Evolutionary conservation across 2,888 invertebrate genomes (phyloP), one percentile per base, ranked within the genome.

Genomic region (Sarcophaga carnaria): DNA sequence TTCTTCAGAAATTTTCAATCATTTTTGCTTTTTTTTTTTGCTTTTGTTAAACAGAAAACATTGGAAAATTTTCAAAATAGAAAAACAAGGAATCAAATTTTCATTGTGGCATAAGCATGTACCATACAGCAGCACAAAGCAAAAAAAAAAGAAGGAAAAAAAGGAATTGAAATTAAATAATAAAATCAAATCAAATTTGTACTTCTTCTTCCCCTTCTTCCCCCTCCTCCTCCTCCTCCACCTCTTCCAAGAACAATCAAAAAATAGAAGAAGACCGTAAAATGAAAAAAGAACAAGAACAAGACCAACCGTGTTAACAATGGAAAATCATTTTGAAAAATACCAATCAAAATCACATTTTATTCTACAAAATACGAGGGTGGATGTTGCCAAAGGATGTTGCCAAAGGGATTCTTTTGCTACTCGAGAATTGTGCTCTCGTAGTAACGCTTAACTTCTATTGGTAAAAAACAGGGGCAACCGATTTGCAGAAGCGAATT

Each of bases 281-380:
- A 63, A 20, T 25, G 47, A 64, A 27, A n/a, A 1, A 75, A 75
- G 54, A 69, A 20, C 59, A 59, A 80, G 45, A 59, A 80, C 45
- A 54, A 70, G 20, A 62, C 22, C 37, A 59, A 60, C 60, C 37
- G 22, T 14, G 54, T 47, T 22, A 76, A 62, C 63, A 22, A 81
- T 49, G 45, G 25, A 78, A 83, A 74, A 67, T 49, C 17, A 75
- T 54, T 75, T 82, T 47, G 11, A 27, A 78, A 87, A 75, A 83
- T 80, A 77, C 64, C 83, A 83, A 83, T 78, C 74, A 83, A 86
- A 87, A 87, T 84, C 87, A 80, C 47, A 80, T 79, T 49, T 69
- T 79, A 71, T 76, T 81, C 17, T 20, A 63, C 37, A 6, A 17
- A 71, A 12, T 67, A 27, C 84, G 84, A 76, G 71, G 76, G 11